Evolutionary conservation across 2,888 invertebrate species (phyloP).

Genomic region (Scotopteryx bipunctaria): DNA sequence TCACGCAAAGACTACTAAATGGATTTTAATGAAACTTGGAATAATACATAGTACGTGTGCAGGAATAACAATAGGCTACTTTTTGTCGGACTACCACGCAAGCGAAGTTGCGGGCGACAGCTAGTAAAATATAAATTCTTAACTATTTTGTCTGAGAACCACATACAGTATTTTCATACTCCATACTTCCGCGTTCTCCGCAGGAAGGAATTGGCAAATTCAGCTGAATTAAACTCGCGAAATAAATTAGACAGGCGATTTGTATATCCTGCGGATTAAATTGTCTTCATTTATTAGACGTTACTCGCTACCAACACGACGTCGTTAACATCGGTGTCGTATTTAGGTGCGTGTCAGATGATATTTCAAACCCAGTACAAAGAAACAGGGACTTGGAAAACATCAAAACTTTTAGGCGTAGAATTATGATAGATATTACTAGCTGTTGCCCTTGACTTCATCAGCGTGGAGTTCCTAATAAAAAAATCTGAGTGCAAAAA

Average conservation of each 20-base stretch:
- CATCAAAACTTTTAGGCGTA: background rate
- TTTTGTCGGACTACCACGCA: too few relatives aligned
- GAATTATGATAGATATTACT: background rate
- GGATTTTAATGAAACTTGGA: too few relatives aligned
- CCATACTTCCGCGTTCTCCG: conserved; percentile 40
- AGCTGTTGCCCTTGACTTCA: too few relatives aligned
- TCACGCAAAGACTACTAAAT: too few relatives aligned
- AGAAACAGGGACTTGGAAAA: background rate
- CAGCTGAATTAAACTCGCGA: conserved; percentile 56
- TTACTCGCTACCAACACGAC: conserved; percentile 24
- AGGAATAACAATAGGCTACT: too few relatives aligned
- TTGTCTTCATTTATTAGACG: conserved; percentile 68
- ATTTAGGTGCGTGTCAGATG: conserved; percentile 40
- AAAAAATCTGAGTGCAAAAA: too few relatives aligned
- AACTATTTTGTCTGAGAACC: too few relatives aligned
- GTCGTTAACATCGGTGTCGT: conserved; percentile 39
- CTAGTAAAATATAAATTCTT: too few relatives aligned
- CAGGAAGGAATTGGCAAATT: conserved; percentile 50
- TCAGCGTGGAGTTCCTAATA: too few relatives aligned
- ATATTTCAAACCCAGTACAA: conserved; percentile 25
- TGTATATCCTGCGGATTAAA: conserved; percentile 65
- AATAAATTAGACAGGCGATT: conserved; percentile 70
- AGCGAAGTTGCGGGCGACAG: too few relatives aligned
- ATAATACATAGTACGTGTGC: too few relatives aligned
- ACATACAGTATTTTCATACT: too few relatives aligned